Conservation (phyloP, 2,888 invertebrate genomes). For the Nephrotoma guestfalica region DNA sequence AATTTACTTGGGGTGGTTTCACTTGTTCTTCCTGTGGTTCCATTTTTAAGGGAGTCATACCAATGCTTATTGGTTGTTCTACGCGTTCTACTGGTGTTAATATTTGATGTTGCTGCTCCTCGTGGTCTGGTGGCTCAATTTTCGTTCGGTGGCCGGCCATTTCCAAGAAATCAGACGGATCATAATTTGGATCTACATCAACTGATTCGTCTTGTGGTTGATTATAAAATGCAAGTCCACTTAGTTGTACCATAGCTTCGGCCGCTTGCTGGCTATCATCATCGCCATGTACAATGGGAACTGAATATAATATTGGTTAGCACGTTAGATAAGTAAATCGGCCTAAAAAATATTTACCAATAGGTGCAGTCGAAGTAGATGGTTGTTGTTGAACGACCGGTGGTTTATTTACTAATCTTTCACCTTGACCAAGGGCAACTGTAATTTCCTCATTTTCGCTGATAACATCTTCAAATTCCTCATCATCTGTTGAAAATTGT, state of each 20-base stretch:
- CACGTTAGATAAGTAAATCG: neutral
- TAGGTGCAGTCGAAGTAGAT: neutral
- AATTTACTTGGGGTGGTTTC: neutral
- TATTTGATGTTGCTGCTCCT: neutral
- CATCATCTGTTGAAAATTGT: slow-evolving; percentile 56
- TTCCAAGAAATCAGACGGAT: slow-evolving; percentile 67
- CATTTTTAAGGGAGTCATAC: neutral
- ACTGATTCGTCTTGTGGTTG: slow-evolving; percentile 45
- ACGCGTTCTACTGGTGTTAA: slow-evolving; percentile 9
- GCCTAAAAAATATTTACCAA: neutral
- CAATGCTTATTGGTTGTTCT: neutral
- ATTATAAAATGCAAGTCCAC: slow-evolving; percentile 48
- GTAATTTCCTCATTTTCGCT: slow-evolving; percentile 39
- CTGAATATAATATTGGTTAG: neutral
- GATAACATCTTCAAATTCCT: slow-evolving; percentile 48
- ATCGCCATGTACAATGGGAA: slow-evolving; percentile 26
- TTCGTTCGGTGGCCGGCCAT: slow-evolving; percentile 31
- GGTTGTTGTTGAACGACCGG: slow-evolving; percentile 6
- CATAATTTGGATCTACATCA: slow-evolving; percentile 69
- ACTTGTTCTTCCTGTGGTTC: neutral
- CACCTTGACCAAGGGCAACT: slow-evolving; percentile 33
- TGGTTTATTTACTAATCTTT: slow-evolving; percentile 14
- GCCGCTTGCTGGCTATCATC: slow-evolving; percentile 57
- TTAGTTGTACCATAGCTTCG: slow-evolving; percentile 62
- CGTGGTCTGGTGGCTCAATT: slow-evolving; percentile 2